Conservation (phyloP, 2,888 invertebrate genomes). For the Clistopyga incitator region DNA sequence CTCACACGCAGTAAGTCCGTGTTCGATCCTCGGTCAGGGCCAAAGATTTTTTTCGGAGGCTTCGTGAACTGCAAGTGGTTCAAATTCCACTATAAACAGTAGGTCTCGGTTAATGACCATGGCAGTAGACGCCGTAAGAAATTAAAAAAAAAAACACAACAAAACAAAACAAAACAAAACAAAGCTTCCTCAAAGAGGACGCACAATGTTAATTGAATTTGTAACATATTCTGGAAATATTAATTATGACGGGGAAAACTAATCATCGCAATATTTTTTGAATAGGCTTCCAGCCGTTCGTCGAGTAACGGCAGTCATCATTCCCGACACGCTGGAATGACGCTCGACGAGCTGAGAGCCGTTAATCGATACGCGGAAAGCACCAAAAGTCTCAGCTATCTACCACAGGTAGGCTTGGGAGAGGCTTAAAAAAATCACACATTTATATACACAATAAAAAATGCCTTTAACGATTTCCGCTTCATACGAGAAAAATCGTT, state of each 20-base stretch:
- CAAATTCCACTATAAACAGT: too few relatives aligned
- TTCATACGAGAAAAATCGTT: constrained; percentile 61
- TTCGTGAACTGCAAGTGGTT: too few relatives aligned
- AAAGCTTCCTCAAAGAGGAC: too few relatives aligned
- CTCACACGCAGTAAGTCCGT: too few relatives aligned
- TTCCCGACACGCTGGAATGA: constrained; percentile 90
- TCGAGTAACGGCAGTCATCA: constrained; percentile 89
- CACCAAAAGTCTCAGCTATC: constrained; percentile 95
- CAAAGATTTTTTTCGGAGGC: too few relatives aligned
- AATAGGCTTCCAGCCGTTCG: constrained; percentile 86
- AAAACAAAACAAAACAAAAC: too few relatives aligned
- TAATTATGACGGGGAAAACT: neutral
- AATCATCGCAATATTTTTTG: neutral
- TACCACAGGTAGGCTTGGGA: constrained; percentile 92
- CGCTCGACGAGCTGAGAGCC: constrained; percentile 93
- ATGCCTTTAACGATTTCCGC: constrained; percentile 60
- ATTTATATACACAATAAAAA: neutral
- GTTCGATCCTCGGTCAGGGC: too few relatives aligned
- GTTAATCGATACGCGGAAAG: constrained; percentile 96
- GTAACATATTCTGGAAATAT: neutral
- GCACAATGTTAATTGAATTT: too few relatives aligned
- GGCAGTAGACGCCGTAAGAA: too few relatives aligned
- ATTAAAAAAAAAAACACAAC: too few relatives aligned
- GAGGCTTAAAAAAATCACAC: constrained; percentile 71
- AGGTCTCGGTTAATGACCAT: too few relatives aligned